Evolutionary conservation across 2,113 vertebrate species (phyloP).

Genomic region (Notarius quadriscutis): DNA sequence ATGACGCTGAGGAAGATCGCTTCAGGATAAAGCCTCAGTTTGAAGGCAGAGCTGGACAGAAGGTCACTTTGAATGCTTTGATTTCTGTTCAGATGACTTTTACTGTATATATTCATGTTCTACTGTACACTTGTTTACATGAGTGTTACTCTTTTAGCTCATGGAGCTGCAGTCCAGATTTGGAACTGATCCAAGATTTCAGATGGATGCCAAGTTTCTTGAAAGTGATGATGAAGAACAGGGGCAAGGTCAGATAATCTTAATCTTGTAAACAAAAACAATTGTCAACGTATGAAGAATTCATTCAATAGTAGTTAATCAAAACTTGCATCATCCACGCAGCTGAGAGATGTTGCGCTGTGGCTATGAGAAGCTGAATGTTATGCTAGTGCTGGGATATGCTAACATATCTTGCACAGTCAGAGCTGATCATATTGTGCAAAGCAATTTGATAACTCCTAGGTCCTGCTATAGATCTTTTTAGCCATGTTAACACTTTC

Average conservation of each 20-base stretch:
- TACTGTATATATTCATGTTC: not conserved
- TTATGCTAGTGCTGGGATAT: not conserved
- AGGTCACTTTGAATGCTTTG: constrained; percentile 75
- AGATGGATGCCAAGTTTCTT: constrained; percentile 88
- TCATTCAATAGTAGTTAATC: not conserved
- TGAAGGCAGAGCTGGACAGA: constrained; percentile 89
- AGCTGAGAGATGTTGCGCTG: not conserved
- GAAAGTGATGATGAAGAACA: constrained; percentile 76
- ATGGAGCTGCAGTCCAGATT: constrained; percentile 87
- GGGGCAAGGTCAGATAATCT: constrained; percentile 68
- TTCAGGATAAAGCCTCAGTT: constrained; percentile 91
- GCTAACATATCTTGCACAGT: too few relatives aligned
- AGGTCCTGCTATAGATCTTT: not conserved
- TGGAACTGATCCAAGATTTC: constrained; percentile 86
- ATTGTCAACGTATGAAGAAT: not conserved
- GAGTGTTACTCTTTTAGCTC: constrained; percentile 72
- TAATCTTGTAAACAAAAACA: not conserved
- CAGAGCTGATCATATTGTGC: too few relatives aligned
- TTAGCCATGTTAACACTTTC: not conserved
- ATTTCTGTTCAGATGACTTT: not conserved
- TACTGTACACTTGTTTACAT: not conserved
- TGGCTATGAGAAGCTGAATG: not conserved
- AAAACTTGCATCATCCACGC: not conserved
- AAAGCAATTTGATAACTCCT: not conserved
- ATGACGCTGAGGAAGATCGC: constrained; percentile 64